Percentiles rank a stretch among this genome's conserved stretches.
Evolutionary conservation across 2,888 invertebrate genomes (phyloP).

Genomic region (Archaeoteleia sp.): DNA sequence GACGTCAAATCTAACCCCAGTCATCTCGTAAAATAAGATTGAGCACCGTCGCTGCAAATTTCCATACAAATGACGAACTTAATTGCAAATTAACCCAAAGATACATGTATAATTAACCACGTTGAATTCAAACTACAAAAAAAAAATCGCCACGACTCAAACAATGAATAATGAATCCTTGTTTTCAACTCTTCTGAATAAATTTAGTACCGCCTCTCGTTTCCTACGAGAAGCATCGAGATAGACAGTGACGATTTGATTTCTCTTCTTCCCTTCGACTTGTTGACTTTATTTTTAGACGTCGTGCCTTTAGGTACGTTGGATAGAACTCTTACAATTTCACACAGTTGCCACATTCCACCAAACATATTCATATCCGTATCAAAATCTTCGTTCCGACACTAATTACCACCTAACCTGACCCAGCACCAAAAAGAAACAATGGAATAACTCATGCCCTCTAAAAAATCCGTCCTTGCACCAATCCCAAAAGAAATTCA

Average conservation of each 20-base stretch:
- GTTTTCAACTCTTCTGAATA: neutral
- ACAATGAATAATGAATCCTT: slow-evolving; percentile 14
- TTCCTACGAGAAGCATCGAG: neutral
- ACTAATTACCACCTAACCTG: too few species aligned
- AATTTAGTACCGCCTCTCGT: neutral
- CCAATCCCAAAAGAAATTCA: too few species aligned
- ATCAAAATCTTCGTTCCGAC: slow-evolving; percentile 7
- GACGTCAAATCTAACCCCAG: slow-evolving; percentile 9
- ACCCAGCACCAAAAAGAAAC: too few species aligned
- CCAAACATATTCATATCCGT: slow-evolving; percentile 22
- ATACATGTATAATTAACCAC: slow-evolving; percentile 11
- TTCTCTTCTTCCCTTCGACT: slow-evolving; percentile 32
- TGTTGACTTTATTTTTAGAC: slow-evolving; percentile 32
- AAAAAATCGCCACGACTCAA: too few species aligned
- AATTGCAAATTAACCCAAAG: slow-evolving; percentile 1
- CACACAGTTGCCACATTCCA: slow-evolving; percentile 35
- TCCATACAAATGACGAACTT: slow-evolving; percentile 5
- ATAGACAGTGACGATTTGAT: slow-evolving; percentile 17
- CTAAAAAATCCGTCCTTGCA: too few species aligned
- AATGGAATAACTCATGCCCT: too few species aligned
- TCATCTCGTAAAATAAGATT: slow-evolving; percentile 13
- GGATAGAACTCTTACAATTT: too few species aligned
- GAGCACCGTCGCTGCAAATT: slow-evolving; percentile 14
- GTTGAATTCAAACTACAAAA: too few species aligned
- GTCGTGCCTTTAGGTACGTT: slow-evolving; percentile 25